phyloP scores from a whole-genome alignment of 2,888 invertebrate genomes.

The Zhengitettix transpicula region DNA sequence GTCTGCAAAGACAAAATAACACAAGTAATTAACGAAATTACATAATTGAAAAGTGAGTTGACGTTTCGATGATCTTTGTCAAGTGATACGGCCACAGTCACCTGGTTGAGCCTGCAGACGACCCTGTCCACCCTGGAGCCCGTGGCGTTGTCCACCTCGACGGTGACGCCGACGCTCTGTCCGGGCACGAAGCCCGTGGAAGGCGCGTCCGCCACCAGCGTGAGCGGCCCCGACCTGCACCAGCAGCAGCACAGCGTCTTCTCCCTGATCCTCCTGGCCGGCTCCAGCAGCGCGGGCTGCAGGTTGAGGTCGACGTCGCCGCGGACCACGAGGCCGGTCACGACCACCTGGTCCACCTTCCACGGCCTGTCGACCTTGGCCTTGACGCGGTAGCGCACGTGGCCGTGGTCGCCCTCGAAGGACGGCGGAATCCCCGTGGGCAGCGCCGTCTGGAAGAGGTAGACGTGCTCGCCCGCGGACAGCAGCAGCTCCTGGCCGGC shows the following conservation, averaged over 20 bases:
- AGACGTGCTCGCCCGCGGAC: conserved; percentile 45
- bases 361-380: conserved; percentile 63
- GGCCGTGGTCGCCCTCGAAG: conserved; percentile 51
- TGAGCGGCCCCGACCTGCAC: conserved; percentile 53
- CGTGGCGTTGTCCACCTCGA: conserved; percentile 60
- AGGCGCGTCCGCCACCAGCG: conserved; percentile 48
- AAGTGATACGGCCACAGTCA: conserved; percentile 16
- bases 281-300: conserved; percentile 50
- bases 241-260: conserved; percentile 67
- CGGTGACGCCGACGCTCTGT: conserved; percentile 49
- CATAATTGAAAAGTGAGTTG: no score
- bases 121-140: conserved; percentile 46
- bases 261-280: conserved; percentile 49
- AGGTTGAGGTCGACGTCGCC: conserved; percentile 68
- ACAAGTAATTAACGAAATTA: no score
- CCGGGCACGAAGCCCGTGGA: conserved; percentile 61
- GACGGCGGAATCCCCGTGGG: conserved; percentile 61
- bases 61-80: no score
- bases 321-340: conserved; percentile 65
- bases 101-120: conserved; percentile 47
- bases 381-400: conserved; percentile 64
- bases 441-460: conserved; percentile 60
- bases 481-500: no score
- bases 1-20: no score
- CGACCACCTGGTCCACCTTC: conserved; percentile 69